These are phyloP conservation scores for Solenodon paradoxus DNA, from an alignment of 2,113 vertebrate genomes.

Conservation along the genomic window DNA sequence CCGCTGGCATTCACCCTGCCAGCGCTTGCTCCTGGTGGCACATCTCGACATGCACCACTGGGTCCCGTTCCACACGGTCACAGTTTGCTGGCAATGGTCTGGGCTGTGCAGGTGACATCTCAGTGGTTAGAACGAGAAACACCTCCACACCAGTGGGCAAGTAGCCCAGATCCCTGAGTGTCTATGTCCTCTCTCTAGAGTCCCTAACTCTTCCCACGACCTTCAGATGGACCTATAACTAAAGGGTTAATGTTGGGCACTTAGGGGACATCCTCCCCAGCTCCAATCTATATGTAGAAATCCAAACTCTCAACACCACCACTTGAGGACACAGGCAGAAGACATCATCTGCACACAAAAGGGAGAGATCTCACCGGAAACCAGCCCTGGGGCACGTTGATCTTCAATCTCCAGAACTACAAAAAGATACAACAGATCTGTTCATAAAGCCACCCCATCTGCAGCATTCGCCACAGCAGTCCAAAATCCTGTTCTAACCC, in stretches of 20 bases:
- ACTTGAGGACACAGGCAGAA: neutral
- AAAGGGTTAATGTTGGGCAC: neutral
- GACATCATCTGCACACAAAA: neutral
- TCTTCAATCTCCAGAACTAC: neutral
- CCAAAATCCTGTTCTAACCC: rapidly evolving
- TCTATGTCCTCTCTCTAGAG: no score
- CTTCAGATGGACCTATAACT: neutral
- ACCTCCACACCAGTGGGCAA: neutral
- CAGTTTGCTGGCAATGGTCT: rapidly evolving
- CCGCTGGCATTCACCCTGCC: no score
- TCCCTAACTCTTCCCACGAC: neutral
- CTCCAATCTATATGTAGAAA: neutral
- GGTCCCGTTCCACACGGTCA: neutral
- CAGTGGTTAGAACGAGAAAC: neutral
- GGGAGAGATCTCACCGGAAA: neutral
- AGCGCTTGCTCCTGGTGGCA: no score
- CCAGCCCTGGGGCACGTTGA: neutral
- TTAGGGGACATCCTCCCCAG: neutral
- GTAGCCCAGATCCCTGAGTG: neutral
- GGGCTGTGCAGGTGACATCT: neutral
- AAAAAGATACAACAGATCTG: no score
- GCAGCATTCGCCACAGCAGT: no score
- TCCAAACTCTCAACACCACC: no score
- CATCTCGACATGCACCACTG: no score
- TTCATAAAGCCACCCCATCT: no score